Conservation (phyloP, 2,888 invertebrate species). For the Lypha dubia region DNA sequence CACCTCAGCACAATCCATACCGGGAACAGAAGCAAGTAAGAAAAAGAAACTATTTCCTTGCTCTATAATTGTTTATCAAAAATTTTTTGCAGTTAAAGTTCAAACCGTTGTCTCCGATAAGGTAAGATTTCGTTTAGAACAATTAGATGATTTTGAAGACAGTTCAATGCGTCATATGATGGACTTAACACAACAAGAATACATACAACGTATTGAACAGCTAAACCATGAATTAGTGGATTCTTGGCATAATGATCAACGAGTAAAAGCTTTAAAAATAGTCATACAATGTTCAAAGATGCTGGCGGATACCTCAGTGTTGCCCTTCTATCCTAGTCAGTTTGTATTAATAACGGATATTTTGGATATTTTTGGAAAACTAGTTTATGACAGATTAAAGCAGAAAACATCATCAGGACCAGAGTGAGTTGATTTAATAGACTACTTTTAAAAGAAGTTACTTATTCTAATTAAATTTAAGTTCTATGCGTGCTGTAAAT, state of each 20-base stretch:
- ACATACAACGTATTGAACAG: constrained; percentile 93
- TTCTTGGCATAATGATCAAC: constrained; percentile 97
- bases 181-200: constrained; percentile 96
- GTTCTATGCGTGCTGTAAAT: constrained; percentile 86
- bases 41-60: background rate
- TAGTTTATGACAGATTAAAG: constrained; percentile 93
- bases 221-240: constrained; percentile 94
- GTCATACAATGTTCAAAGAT: constrained; percentile 98
- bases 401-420: constrained; percentile 86
- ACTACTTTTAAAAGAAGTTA: background rate
- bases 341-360: constrained; percentile 98
- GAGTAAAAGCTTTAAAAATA: constrained; percentile 97
- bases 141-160: constrained; percentile 97
- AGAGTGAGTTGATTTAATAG: constrained; percentile 52
- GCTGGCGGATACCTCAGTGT: constrained; percentile 93
- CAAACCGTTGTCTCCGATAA: constrained; percentile 91
- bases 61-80: constrained; percentile 81
- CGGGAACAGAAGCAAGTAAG: constrained; percentile 86
- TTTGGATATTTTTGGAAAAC: constrained; percentile 95
- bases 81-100: constrained; percentile 89
- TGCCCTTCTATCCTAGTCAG: constrained; percentile 98
- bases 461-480: background rate
- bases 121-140: constrained; percentile 94
- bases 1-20: constrained; percentile 79
- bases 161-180: constrained; percentile 92